These are phyloP conservation scores for Forbesichthys papilliferus DNA, from an alignment of 2,113 vertebrate genomes.

Conservation along the genomic window DNA sequence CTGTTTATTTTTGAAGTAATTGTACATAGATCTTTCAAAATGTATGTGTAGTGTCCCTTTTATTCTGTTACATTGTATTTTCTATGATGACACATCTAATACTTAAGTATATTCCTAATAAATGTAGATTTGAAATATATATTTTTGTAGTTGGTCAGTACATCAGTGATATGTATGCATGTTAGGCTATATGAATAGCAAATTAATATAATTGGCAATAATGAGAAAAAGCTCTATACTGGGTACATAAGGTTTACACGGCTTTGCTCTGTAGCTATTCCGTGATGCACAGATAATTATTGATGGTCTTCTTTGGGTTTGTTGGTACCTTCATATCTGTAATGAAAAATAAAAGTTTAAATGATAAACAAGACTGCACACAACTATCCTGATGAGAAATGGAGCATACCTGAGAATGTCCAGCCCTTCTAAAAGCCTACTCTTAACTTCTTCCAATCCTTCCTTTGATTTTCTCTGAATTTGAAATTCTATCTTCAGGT, in stretches of 20 bases:
- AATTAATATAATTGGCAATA: not conserved
- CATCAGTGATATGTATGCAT: not conserved
- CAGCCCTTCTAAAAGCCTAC: conserved; percentile 79
- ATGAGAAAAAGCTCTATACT: not conserved
- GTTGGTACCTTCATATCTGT: conserved; percentile 41
- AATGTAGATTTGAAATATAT: conserved; percentile 66
- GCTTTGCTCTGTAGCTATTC: conserved; percentile 23
- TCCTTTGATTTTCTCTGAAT: conserved; percentile 82
- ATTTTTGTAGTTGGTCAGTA: conserved; percentile 10
- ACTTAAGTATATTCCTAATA: conserved; percentile 68
- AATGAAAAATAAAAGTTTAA: conserved; percentile 24
- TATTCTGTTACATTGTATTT: conserved; percentile 13
- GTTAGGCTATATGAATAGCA: not conserved
- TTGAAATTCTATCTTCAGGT: conserved; percentile 79
- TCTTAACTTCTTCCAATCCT: conserved; percentile 77
- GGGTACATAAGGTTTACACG: not conserved
- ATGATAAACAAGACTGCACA: not conserved
- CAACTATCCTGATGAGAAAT: not conserved
- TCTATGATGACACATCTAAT: conserved; percentile 47
- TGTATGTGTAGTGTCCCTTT: conserved; percentile 30
- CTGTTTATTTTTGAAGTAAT: conserved; percentile 52
- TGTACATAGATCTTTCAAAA: conserved; percentile 63
- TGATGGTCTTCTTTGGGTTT: conserved; percentile 29
- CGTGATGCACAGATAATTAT: not conserved
- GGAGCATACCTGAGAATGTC: conserved; percentile 79